These are phyloP conservation scores for Halcyon senegalensis DNA, from an alignment of 2,113 vertebrate species.

Conservation along the genomic window DNA sequence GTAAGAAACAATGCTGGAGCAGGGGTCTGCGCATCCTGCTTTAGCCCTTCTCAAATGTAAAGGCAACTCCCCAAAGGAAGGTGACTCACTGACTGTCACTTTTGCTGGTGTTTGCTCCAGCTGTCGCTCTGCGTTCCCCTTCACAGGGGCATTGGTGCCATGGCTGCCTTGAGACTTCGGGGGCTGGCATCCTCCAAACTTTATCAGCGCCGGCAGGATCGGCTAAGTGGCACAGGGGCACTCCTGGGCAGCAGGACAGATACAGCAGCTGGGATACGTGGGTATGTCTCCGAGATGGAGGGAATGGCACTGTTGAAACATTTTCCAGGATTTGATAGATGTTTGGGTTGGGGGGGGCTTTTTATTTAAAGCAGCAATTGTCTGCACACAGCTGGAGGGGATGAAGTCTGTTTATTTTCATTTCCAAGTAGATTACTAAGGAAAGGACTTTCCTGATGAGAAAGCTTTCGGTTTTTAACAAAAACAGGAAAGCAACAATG, in stretches of 20 bases:
- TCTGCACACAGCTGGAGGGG: not conserved
- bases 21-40: conserved; percentile 19
- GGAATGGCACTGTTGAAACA: not conserved
- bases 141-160: conserved; percentile 19
- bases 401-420: conserved; percentile 5
- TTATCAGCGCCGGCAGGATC: conserved; percentile 67
- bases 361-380: not conserved
- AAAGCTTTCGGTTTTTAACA: conserved; percentile 51
- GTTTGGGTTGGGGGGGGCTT: not conserved
- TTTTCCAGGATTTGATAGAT: not conserved
- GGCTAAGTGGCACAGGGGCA: conserved; percentile 25
- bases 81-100: conserved; percentile 20
- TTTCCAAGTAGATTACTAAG: conserved; percentile 13
- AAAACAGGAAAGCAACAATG: conserved; percentile 67
- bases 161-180: conserved; percentile 61
- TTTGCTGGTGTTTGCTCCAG: not conserved
- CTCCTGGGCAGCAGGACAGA: conserved; percentile 13
- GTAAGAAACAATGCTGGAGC: not conserved
- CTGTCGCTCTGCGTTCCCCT: not conserved
- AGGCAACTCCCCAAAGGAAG: conserved; percentile 53
- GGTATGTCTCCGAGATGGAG: conserved; percentile 51
- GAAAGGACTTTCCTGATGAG: conserved; percentile 14
- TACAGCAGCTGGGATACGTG: not conserved
- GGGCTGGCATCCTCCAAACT: conserved; percentile 66
- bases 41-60: not conserved